These are phyloP conservation scores for Mythimna vitellina DNA, from an alignment of 2,888 invertebrate species.

Conservation along the genomic window DNA sequence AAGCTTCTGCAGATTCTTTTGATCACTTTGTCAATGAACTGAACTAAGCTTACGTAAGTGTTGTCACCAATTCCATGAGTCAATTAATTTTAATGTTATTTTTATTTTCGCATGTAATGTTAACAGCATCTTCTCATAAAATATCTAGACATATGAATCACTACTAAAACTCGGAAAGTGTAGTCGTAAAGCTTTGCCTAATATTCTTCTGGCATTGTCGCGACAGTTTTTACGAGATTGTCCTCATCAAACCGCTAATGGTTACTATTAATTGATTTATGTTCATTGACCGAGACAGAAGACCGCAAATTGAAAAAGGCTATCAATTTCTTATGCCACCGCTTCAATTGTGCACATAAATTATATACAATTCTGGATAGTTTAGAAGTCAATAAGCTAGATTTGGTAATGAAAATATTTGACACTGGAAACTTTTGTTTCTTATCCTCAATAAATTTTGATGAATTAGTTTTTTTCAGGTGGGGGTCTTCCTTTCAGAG, in stretches of 20 bases:
- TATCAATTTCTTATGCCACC: constrained; percentile 40
- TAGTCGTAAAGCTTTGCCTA: constrained; percentile 8
- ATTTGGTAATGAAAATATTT: constrained; percentile 42
- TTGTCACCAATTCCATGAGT: neutral
- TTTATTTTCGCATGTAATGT: neutral
- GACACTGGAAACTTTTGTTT: constrained; percentile 24
- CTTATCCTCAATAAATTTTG: neutral
- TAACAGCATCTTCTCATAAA: constrained; percentile 5
- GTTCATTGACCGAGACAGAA: constrained; percentile 58
- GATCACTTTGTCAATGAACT: too few species aligned
- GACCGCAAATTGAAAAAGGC: constrained; percentile 41
- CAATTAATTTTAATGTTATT: neutral
- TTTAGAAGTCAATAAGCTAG: constrained; percentile 48
- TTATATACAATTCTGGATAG: constrained; percentile 52
- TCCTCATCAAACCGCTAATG: constrained; percentile 39
- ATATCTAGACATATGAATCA: constrained; percentile 25
- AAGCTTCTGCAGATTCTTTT: too few species aligned
- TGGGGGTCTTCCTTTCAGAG: too few species aligned
- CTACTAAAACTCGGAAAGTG: neutral
- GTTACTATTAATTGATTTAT: constrained; percentile 63
- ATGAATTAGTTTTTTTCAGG: too few species aligned
- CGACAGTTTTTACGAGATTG: constrained; percentile 44
- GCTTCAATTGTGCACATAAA: constrained; percentile 55
- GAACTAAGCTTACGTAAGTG: neutral
- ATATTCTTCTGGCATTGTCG: constrained; percentile 40